Base-by-base conservation (phyloP, 2,113 vertebrate species). In the Melanostigma gelatinosum region DNA sequence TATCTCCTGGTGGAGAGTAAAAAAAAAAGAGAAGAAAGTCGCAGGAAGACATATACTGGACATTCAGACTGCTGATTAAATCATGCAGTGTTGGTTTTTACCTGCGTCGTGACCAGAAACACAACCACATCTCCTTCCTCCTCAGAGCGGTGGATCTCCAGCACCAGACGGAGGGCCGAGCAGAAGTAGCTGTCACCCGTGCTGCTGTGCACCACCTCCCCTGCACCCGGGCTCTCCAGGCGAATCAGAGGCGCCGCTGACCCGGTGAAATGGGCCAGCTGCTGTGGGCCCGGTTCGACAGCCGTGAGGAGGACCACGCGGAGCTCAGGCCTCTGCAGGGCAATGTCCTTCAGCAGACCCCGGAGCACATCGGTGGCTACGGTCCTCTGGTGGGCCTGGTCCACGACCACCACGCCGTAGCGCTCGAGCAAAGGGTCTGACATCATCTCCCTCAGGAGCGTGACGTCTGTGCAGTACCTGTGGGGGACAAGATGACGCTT, bases 401-500 rank as follows among this genome's bases (percentile, higher is more conserved):
- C 97, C 70, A 99, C 44, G 8, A 98, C 60, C 18, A 99, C 91
- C 50, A 96, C 94, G 0, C 94, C 90, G 0, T 98, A 97, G 32
- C 40, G 75, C 75, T 89, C 94, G 32, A 98, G 92, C 7, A 97
- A 90, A 50, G 97, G 96, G 0, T 89, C 85, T 18, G 97, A 97
- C 96, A 97, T 97, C 95, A 98, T 96, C 74, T 98, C 97, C 62
- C 96, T 93, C 54, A 97, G 95, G 27, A 97, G 87, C 87, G 95
- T 82, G 2, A 95, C 95, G 1, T 97, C 97, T 0, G 97, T 97
- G 46, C 96, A 97, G 84, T 96, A 98, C 82, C 97, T 98, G 88
- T 11, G 22, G 10, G 24, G 24, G 52, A 63, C 12, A 15, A 18
- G 74, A 46, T 22, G 2, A 57, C 22, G 13, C 5, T 24, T 75